Evolutionary conservation across 2,113 vertebrate genomes (phyloP).

Genomic region (Platanista minor): DNA sequence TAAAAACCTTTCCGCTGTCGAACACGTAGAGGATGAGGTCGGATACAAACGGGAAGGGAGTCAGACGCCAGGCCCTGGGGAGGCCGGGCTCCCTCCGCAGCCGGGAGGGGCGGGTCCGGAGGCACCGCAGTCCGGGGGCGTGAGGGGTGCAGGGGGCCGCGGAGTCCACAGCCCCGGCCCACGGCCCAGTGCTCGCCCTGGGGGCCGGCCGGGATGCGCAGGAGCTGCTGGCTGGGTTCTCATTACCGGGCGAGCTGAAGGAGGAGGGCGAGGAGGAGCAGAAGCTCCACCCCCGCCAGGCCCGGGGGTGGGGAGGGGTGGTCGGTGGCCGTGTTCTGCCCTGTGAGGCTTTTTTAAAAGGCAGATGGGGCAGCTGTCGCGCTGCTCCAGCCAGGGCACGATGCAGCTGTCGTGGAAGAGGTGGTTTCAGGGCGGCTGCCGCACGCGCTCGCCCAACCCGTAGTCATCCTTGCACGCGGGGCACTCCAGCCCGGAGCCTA

Average conservation of each 20-base stretch:
- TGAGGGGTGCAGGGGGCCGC: slow-evolving; percentile 50
- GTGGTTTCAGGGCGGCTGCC: slow-evolving; percentile 97
- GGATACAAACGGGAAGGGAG: slow-evolving; percentile 62
- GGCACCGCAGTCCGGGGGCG: slow-evolving; percentile 16
- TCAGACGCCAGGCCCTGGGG: background rate
- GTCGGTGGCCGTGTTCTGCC: slow-evolving; percentile 97
- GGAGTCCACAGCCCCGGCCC: background rate
- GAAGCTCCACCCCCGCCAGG: slow-evolving; percentile 92
- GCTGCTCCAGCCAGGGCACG: slow-evolving; percentile 98
- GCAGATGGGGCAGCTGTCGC: slow-evolving; percentile 97
- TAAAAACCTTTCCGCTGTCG: slow-evolving; percentile 82
- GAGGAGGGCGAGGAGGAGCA: slow-evolving; percentile 89
- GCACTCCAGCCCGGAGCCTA: slow-evolving; percentile 96
- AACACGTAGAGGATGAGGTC: slow-evolving; percentile 71
- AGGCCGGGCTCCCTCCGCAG: background rate
- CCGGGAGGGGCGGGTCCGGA: background rate
- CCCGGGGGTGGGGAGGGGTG: slow-evolving; percentile 81
- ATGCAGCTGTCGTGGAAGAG: slow-evolving; percentile 97
- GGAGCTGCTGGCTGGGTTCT: slow-evolving; percentile 91
- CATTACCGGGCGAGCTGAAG: slow-evolving; percentile 92
- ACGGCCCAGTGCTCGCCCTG: background rate
- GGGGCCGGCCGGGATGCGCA: slow-evolving; percentile 73
- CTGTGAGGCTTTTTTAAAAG: slow-evolving; percentile 96
- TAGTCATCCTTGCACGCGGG: slow-evolving; percentile 99
- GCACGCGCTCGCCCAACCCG: slow-evolving; percentile 87